Evolutionary conservation across 2,888 invertebrate species (phyloP), one percentile per base, ranked within the genome.

Genomic region (Prenolepis imparis): DNA sequence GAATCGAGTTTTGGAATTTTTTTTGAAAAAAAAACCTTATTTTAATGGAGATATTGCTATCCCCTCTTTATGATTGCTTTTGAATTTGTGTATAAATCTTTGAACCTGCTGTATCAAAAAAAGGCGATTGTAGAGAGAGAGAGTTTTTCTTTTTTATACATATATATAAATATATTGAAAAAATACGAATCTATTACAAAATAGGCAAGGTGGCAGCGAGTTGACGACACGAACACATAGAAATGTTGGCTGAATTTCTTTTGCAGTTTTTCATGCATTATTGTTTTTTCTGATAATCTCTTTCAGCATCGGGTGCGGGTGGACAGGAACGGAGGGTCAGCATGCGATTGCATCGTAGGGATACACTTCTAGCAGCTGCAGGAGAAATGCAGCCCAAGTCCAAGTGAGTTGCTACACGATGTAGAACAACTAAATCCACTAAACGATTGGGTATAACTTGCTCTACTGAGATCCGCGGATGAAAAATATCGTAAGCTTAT

Each of bases 301-400:
- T 94, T 94, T 92, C 93, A 94, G 94, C 92, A 86, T 90, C 93
- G 84, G 94, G 93, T 88, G 92, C 92, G 74, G 93, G 90, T 86
- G 93, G 92, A 81, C 94, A 94, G 89, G 94, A 95, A 91, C 93
- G 94, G 90, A 92, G 95, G 88, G 94, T 95, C 90, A 95, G 94
- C 88, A 94, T 94, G 93, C 93, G 95, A 89, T 92, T 95, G 85
- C 93, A 93, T 72, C 93, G 94, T 84, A 93, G 91, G 86, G 89
- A 90, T 55, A 87, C 90, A 66, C 90, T 93, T 74, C 44, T 78
- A 59, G 89, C 92, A 74, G 90, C 92, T 84, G 91, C 92, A 78
- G 93, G 92, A 84, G 94, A 94, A 88, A 93, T 94, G 92, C 93
- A 93, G 89, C 91, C 93, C 59, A 94, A 93, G 89, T 92, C 93